Base-by-base conservation (phyloP, 1,140 invertebrate species). In the Eurosta solidaginis region DNA sequence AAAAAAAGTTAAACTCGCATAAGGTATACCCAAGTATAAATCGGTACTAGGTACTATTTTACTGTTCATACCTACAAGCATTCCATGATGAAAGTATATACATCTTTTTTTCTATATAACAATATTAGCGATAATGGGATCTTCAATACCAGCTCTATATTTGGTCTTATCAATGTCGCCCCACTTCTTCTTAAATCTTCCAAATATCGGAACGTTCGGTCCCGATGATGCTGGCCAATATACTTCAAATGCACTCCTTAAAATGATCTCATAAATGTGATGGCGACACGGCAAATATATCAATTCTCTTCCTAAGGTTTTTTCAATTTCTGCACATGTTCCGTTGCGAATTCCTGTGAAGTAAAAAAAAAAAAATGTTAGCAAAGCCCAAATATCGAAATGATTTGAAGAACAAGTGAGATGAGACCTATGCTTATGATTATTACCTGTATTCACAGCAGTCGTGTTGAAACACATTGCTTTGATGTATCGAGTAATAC, bases 381-480 rank as follows among this genome's bases (percentile, higher is more conserved):
- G 12, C 7, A 44, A 44, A 44, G 6, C 12, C 7, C 6, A 44
- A 44, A 44, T 7, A 6, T 44, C 12, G 42, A 44, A 44, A 7
- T 44, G 42, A 44, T 7, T 44, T 12, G 12, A 44, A 12, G 12
- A 44, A 44, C 12, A 44, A 44, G 6, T 12, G 6, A 6, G 12
- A 44, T 44, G 12, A 6, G 12, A 44, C 12, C 42, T 44, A 73
- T 44, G 42, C 42, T 44, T 7, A 44, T 44, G 42, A 44, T 44
- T 12, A 44, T 42, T 36, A n/a, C 81, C 82, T 52, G 81, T 83
- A 74, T 83, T 84, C 7, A 52, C 74, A 45, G 82, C 76, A 78
- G 82, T 82, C 17, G 82, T 84, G 77, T 84, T 82, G 59, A 82
- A 84, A 54, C 80, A 83, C 68, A 83, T 25, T 25, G 73, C 78